Conservation (phyloP, 2,113 vertebrate genomes). For the Origma solitaria region DNA sequence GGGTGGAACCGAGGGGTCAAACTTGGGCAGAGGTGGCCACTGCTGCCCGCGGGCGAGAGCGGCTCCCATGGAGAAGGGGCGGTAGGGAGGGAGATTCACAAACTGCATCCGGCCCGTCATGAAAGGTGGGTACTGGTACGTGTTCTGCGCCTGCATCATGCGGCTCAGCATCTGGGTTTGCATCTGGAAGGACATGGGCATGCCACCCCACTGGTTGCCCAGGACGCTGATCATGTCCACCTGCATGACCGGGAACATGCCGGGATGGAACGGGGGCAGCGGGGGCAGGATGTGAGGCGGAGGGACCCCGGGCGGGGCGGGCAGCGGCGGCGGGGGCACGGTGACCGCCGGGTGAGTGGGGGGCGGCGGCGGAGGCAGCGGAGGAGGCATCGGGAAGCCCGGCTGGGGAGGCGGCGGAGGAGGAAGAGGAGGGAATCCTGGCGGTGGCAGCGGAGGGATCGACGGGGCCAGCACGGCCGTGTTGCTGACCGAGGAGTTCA, state of each 20-base stretch:
- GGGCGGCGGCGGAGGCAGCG: conserved; percentile 72
- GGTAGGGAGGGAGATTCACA: conserved; percentile 80
- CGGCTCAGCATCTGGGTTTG: conserved; percentile 98
- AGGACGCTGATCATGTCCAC: conserved; percentile 91
- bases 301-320: conserved; percentile 70
- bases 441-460: conserved; percentile 78
- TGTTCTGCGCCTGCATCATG: conserved; percentile 88
- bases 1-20: conserved; percentile 92
- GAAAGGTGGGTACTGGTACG: conserved; percentile 85
- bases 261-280: conserved; percentile 78
- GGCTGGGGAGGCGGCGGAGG: conserved; percentile 68
- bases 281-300: conserved; percentile 82
- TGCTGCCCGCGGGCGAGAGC: conserved; percentile 79
- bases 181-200: conserved; percentile 99
- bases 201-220: conserved; percentile 88
- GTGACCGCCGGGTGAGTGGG: conserved; percentile 68
- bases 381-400: conserved; percentile 72
- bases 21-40: conserved; percentile 90
- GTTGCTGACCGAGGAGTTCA: conserved; percentile 83
- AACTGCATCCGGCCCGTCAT: conserved; percentile 82
- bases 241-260: conserved; percentile 89
- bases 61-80: conserved; percentile 76
- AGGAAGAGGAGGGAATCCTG: conserved; percentile 81
- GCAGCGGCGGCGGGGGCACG: conserved; percentile 67
- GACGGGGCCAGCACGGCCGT: conserved; percentile 75